These are phyloP conservation scores for Tolmerus cingulatus DNA, from an alignment of 2,888 invertebrate genomes.

Conservation along the genomic window DNA sequence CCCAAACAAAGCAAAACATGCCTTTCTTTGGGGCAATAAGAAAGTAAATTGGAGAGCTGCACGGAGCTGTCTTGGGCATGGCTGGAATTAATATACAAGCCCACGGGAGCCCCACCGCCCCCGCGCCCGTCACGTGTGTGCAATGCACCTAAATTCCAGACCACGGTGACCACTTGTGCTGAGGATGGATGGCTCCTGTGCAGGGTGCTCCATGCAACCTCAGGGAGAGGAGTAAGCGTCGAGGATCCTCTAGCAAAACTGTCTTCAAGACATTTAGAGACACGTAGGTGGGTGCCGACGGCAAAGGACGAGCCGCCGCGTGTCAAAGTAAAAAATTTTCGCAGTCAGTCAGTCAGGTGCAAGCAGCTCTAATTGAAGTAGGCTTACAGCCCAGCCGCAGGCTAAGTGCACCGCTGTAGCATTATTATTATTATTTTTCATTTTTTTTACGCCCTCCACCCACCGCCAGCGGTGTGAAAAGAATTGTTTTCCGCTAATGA, in stretches of 20 bases:
- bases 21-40: conserved; percentile 20
- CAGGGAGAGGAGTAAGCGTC: neutral
- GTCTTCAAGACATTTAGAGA: conserved; percentile 17
- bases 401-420: neutral
- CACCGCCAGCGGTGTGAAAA: neutral
- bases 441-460: neutral
- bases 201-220: neutral
- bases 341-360: conserved; percentile 1
- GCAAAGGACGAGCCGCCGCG: neutral
- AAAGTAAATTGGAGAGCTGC: conserved; percentile 11
- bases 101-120: neutral
- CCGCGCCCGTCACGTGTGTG: neutral
- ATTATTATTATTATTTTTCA: neutral
- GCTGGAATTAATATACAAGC: neutral
- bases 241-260: conserved; percentile 13
- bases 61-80: conserved; percentile 2
- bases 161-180: neutral
- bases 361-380: conserved; percentile 1
- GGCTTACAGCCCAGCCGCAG: neutral
- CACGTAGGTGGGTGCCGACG: neutral
- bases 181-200: neutral
- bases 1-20: neutral
- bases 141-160: neutral
- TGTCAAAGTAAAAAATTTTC: conserved; percentile 3
- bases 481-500: neutral